phyloP scores from a whole-genome alignment of 2,113 vertebrate genomes.

The Phycodurus eques region DNA sequence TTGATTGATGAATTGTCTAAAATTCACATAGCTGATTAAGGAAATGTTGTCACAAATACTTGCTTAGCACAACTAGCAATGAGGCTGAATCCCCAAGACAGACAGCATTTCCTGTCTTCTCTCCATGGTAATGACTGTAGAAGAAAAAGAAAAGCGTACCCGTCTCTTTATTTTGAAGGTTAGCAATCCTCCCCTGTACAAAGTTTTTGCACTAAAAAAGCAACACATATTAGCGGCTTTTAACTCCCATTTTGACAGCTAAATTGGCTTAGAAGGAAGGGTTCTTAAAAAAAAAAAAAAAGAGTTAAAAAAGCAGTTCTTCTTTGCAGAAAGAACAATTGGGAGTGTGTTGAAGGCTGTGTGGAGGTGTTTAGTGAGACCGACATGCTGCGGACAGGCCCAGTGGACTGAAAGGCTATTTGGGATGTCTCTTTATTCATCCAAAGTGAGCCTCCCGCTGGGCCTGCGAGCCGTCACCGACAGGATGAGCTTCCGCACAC shows the following conservation, averaged over 20 bases:
- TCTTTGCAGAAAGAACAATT: conserved; percentile 24
- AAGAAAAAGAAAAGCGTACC: conserved; percentile 10
- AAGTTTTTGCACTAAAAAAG: conserved; percentile 12
- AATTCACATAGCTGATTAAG: neutral
- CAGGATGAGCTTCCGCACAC: conserved; percentile 26
- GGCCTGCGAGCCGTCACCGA: conserved; percentile 39
- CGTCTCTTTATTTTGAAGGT: conserved; percentile 35
- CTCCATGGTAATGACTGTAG: conserved; percentile 20
- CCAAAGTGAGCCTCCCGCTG: conserved; percentile 43
- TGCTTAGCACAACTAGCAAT: neutral
- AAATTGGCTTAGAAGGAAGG: conserved; percentile 28
- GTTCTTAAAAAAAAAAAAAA: conserved; percentile 4
- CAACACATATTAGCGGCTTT: conserved; percentile 26
- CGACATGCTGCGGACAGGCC: neutral
- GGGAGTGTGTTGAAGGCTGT: conserved; percentile 22
- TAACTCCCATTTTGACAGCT: conserved; percentile 21
- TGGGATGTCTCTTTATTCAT: conserved; percentile 34
- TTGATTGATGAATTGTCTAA: neutral
- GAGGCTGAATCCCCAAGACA: neutral
- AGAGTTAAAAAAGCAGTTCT: conserved; percentile 7
- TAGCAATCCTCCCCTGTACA: conserved; percentile 17
- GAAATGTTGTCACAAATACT: neutral
- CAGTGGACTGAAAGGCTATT: conserved; percentile 37
- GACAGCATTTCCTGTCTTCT: conserved; percentile 58
- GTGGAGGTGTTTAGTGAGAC: conserved; percentile 19